These are phyloP conservation scores for Himantopus leucocephalus DNA, from an alignment of 2,113 vertebrate genomes.

Conservation along the genomic window DNA sequence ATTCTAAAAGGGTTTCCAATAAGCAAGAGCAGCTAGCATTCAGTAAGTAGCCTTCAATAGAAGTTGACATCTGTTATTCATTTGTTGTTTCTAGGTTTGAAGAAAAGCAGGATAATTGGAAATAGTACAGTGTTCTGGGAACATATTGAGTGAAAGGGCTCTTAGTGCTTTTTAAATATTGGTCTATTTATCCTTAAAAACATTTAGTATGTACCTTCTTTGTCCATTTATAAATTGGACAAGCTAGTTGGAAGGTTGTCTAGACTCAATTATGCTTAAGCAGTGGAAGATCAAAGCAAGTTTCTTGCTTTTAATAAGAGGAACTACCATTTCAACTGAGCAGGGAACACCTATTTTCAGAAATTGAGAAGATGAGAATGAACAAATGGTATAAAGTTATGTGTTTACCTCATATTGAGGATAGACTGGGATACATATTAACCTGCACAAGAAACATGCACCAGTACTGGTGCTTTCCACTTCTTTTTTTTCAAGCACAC, in stretches of 20 bases:
- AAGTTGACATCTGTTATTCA: constrained; percentile 78
- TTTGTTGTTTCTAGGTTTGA: constrained; percentile 75
- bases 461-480: background rate
- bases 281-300: constrained; percentile 63
- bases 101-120: constrained; percentile 75
- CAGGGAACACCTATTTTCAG: background rate
- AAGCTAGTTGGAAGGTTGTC: constrained; percentile 41
- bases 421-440: background rate
- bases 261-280: constrained; percentile 51
- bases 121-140: constrained; percentile 73
- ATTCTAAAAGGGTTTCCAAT: constrained; percentile 69
- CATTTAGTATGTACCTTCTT: constrained; percentile 55
- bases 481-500: background rate
- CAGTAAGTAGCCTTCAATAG: constrained; percentile 68
- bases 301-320: background rate
- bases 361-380: background rate
- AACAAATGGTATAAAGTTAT: background rate
- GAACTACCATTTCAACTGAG: background rate
- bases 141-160: constrained; percentile 70
- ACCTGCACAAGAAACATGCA: background rate
- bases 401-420: background rate
- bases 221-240: constrained; percentile 63
- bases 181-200: constrained; percentile 63
- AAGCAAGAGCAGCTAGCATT: constrained; percentile 70
- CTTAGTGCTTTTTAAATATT: constrained; percentile 65